phyloP scores from a whole-genome alignment of 2,113 vertebrate species.

The Astur gentilis region DNA sequence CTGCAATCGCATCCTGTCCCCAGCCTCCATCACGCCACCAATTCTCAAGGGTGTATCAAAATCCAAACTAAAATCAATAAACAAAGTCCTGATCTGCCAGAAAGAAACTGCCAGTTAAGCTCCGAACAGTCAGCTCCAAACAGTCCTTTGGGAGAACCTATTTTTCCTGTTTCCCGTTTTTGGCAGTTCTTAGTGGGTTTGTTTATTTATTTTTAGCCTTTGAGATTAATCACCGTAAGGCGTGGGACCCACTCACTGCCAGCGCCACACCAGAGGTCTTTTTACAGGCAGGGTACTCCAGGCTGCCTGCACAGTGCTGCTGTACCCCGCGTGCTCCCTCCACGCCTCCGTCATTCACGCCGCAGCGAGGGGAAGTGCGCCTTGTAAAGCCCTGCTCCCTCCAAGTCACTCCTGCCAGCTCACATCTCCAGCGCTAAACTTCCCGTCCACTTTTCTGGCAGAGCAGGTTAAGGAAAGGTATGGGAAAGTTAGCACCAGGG shows the following conservation, averaged over 20 bases:
- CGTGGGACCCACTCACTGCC: background rate
- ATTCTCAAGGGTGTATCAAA: background rate
- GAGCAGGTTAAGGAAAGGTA: conserved; percentile 6
- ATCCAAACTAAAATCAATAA: background rate
- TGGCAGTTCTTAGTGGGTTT: background rate
- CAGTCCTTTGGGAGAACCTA: background rate
- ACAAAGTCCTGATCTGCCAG: background rate
- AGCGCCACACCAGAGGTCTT: background rate
- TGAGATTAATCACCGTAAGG: background rate
- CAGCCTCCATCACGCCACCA: rapidly evolving
- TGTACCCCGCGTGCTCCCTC: background rate
- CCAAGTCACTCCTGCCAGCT: conserved; percentile 12
- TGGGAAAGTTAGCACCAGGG: background rate
- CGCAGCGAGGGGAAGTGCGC: background rate
- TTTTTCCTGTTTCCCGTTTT: background rate
- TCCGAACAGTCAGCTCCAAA: background rate
- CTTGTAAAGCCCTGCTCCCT: conserved; percentile 48
- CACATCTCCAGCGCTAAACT: background rate
- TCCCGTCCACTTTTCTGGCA: background rate
- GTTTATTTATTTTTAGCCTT: conserved; percentile 24
- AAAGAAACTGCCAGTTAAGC: background rate
- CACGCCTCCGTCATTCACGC: background rate
- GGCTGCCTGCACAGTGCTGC: background rate
- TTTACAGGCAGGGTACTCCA: background rate
- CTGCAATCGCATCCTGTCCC: background rate